These are phyloP conservation scores for Molorchus minor DNA, from an alignment of 2,888 invertebrate species.

Conservation along the genomic window DNA sequence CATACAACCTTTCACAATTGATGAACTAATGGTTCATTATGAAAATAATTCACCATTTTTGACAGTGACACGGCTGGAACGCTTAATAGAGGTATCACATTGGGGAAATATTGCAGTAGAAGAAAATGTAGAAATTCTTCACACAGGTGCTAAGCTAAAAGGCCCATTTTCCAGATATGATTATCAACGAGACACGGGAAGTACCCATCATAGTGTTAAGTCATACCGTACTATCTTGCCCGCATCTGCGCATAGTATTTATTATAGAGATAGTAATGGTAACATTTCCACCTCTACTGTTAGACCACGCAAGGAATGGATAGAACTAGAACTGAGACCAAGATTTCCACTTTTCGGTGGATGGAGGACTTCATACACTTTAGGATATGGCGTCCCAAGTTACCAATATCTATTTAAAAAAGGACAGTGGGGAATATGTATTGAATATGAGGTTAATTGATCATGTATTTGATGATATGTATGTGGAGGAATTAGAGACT, in stretches of 20 bases:
- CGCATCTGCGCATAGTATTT: slow-evolving; percentile 93
- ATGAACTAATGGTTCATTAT: slow-evolving; percentile 84
- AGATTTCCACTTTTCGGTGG: slow-evolving; percentile 98
- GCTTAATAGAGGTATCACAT: slow-evolving; percentile 95
- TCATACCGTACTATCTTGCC: slow-evolving; percentile 88
- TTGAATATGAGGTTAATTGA: slow-evolving; percentile 95
- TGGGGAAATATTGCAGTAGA: slow-evolving; percentile 99
- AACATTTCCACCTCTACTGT: slow-evolving; percentile 98
- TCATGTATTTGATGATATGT: slow-evolving; percentile 97
- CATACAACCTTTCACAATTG: slow-evolving; percentile 67
- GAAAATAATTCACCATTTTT: slow-evolving; percentile 97
- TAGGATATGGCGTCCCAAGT: slow-evolving; percentile 94
- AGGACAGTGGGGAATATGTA: slow-evolving; percentile 77
- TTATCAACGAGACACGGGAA: slow-evolving; percentile 92
- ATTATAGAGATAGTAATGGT: slow-evolving; percentile 97
- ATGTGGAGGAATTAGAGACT: slow-evolving; percentile 87
- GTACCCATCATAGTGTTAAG: slow-evolving; percentile 88
- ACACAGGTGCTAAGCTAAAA: slow-evolving; percentile 92
- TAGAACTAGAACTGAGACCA: slow-evolving; percentile 95
- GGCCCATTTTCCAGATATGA: slow-evolving; percentile 97
- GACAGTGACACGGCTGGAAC: slow-evolving; percentile 80
- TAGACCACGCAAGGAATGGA: slow-evolving; percentile 86
- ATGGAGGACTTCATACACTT: slow-evolving; percentile 96
- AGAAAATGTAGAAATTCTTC: slow-evolving; percentile 90
- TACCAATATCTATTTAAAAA: slow-evolving; percentile 92